Conservation (phyloP, 2,888 invertebrate genomes). For the Apeira syringaria region DNA sequence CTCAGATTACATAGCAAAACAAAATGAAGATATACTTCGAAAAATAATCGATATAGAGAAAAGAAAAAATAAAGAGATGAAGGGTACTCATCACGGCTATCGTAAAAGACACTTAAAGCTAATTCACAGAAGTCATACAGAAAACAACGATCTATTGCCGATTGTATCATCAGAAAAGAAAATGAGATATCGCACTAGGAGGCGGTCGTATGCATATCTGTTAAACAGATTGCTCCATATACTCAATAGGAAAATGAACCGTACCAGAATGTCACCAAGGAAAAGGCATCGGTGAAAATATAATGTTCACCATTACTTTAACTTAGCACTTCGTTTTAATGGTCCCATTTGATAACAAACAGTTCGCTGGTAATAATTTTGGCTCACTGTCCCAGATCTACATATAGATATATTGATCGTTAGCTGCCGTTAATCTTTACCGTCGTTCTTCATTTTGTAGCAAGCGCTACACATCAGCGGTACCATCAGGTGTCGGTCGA, state of each 20-base stretch:
- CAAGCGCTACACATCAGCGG: too few species aligned
- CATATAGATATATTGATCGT: too few species aligned
- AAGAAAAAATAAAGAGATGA: constrained; percentile 32
- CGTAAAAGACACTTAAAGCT: constrained; percentile 45
- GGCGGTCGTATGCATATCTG: constrained; percentile 41
- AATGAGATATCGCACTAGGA: constrained; percentile 44
- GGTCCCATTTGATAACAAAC: too few species aligned
- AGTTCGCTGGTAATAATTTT: too few species aligned
- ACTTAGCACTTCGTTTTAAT: too few species aligned
- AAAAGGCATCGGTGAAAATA: constrained; percentile 23
- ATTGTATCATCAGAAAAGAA: constrained; percentile 42
- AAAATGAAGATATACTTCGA: constrained; percentile 56
- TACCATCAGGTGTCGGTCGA: too few species aligned
- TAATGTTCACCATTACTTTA: too few species aligned
- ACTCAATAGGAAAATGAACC: constrained; percentile 50
- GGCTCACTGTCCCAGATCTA: too few species aligned
- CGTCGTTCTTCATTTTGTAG: too few species aligned
- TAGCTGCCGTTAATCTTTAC: too few species aligned
- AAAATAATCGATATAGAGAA: constrained; percentile 48
- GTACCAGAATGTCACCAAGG: constrained; percentile 25
- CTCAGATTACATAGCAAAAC: constrained; percentile 52
- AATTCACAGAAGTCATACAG: constrained; percentile 22
- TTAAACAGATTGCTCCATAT: constrained; percentile 53
- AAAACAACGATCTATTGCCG: constrained; percentile 32
- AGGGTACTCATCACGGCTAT: constrained; percentile 29